Evolutionary conservation across 2,797 vertebrate species (phyloP).

Genomic region (Cyclopterus lumpus): DNA sequence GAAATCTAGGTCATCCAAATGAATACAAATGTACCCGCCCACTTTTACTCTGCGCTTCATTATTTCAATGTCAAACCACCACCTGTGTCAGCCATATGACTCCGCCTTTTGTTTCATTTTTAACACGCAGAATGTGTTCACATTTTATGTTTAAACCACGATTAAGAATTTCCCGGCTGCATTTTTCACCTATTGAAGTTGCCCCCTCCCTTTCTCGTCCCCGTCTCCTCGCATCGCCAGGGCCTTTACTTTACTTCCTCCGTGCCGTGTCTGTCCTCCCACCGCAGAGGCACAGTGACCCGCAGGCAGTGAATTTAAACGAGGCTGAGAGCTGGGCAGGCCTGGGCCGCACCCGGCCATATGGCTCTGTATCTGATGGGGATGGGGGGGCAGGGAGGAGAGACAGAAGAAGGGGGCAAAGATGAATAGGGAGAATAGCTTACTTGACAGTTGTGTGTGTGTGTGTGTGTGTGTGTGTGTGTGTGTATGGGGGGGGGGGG

Average conservation of each 20-base stretch:
- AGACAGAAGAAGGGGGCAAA: conserved; percentile 35
- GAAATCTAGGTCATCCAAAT: conserved; percentile 60
- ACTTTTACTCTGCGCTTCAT: conserved; percentile 37
- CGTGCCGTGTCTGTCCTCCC: conserved; percentile 54
- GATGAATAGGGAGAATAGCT: conserved; percentile 55
- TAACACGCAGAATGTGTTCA: conserved; percentile 27
- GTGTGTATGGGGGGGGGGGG: no score
- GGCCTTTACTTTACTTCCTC: conserved; percentile 53
- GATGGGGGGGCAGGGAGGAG: conserved; percentile 21
- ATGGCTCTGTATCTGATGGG: conserved; percentile 68
- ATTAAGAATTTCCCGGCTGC: conserved; percentile 49
- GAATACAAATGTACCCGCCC: conserved; percentile 44
- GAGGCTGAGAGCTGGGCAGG: conserved; percentile 72
- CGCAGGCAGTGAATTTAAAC: conserved; percentile 81
- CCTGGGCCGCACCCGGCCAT: conserved; percentile 72
- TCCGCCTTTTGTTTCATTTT: conserved; percentile 52
- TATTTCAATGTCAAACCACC: conserved; percentile 64
- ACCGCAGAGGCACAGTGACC: conserved; percentile 66
- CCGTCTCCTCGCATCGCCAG: conserved; percentile 22
- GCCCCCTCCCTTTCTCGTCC: conserved; percentile 23
- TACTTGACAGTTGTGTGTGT: conserved; percentile 48
- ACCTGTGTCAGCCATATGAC: conserved; percentile 59
- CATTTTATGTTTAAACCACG: conserved; percentile 18
- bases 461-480: no score
- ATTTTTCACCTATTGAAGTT: conserved; percentile 14